Conservation (phyloP, 1,140 invertebrate species). For the Penaeus japonicus region DNA sequence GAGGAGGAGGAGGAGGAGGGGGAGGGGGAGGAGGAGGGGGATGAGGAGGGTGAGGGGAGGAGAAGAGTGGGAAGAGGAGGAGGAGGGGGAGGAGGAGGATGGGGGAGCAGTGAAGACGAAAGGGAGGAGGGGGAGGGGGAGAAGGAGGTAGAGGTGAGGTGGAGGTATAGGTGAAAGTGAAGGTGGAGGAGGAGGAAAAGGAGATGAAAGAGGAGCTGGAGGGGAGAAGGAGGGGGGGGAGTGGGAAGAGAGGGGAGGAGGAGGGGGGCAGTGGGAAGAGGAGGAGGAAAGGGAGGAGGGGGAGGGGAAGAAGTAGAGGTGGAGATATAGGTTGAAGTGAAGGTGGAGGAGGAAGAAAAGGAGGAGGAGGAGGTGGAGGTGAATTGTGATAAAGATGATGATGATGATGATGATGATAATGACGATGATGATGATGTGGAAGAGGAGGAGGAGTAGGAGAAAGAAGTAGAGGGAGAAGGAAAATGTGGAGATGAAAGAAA, state of each 20-base stretch:
- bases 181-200: neutral
- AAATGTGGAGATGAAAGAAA: neutral
- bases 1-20: neutral
- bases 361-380: neutral
- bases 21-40: no score
- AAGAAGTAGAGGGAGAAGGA: neutral
- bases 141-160: neutral
- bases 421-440: neutral
- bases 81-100: neutral
- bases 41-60: no score
- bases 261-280: no score
- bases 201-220: neutral
- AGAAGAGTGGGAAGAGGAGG: neutral
- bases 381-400: neutral
- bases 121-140: neutral
- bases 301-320: neutral
- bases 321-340: no score
- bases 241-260: neutral
- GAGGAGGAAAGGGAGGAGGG: no score
- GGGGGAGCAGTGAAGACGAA: neutral
- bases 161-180: neutral
- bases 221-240: conserved; percentile 17
- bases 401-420: neutral
- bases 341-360: neutral
- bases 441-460: neutral